Evolutionary conservation across 2,888 invertebrate genomes (phyloP).

Genomic region (Diplolepis rosae): DNA sequence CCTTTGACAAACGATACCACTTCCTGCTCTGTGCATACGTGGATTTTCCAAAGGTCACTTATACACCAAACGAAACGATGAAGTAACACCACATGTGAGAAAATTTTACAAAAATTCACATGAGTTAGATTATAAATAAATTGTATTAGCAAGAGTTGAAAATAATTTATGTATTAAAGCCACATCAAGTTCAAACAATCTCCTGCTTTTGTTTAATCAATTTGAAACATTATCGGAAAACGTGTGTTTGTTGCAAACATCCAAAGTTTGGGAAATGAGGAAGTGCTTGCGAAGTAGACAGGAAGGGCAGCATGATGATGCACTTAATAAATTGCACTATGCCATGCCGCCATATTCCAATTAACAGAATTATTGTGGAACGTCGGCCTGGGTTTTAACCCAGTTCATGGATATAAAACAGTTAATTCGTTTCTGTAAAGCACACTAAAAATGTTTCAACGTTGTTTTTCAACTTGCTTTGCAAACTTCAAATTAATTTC

Average conservation of each 20-base stretch:
- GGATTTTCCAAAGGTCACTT: conserved; percentile 36
- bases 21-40: conserved; percentile 4
- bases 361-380: conserved; percentile 66
- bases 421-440: conserved; percentile 24
- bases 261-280: conserved; percentile 9
- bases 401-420: conserved; percentile 6
- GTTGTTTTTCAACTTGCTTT: background rate
- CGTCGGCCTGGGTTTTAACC: conserved; percentile 51
- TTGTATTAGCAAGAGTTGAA: too few species aligned
- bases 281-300: conserved; percentile 31
- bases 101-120: background rate
- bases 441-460: background rate
- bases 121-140: too few species aligned
- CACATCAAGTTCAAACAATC: too few species aligned
- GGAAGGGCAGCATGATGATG: conserved; percentile 37
- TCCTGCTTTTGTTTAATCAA: too few species aligned
- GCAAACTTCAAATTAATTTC: conserved; percentile 4
- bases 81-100: background rate
- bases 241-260: conserved; percentile 15
- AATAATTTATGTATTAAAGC: too few species aligned
- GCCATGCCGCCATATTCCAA: conserved; percentile 58
- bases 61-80: background rate
- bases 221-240: too few species aligned
- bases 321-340: conserved; percentile 57
- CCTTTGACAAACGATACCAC: conserved; percentile 25